A percentile compares a stretch with the other conserved stretches of the same genome.
phyloP scores from a whole-genome alignment of 2,888 invertebrate genomes.

The Gasteruption jaculator region DNA sequence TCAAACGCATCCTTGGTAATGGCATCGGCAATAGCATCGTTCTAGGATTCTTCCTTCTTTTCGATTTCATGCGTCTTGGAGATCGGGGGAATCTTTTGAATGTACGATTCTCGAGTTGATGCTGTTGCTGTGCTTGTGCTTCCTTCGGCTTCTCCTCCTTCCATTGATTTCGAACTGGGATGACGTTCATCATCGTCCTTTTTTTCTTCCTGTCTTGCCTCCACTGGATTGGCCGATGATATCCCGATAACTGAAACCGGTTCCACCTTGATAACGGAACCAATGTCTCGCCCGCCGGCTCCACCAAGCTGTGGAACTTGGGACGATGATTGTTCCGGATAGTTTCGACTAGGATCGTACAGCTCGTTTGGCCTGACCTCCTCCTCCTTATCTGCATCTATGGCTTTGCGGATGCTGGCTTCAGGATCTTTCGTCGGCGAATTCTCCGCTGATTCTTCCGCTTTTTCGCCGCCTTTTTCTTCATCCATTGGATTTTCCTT shows the following conservation, averaged over 20 bases:
- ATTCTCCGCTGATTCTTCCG: too few relatives aligned
- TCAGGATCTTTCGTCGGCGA: too few relatives aligned
- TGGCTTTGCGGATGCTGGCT: too few relatives aligned
- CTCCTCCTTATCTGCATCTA: conserved; percentile 31
- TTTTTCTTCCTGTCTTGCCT: conserved; percentile 1
- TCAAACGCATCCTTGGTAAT: too few relatives aligned
- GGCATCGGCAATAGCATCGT: too few relatives aligned
- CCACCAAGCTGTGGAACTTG: conserved; percentile 11
- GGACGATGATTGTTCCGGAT: conserved; percentile 14
- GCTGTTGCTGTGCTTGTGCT: too few relatives aligned
- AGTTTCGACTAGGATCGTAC: conserved; percentile 23
- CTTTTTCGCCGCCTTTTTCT: too few relatives aligned
- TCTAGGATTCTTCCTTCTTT: too few relatives aligned
- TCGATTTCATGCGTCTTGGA: too few relatives aligned
- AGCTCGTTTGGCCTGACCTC: conserved; percentile 32
- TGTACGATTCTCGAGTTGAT: too few relatives aligned
- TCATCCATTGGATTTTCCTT: conserved; percentile 28
- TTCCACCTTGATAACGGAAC: neutral
- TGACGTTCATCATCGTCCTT: neutral
- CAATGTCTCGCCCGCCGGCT: conserved; percentile 7
- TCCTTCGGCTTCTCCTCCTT: too few relatives aligned
- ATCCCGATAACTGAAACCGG: neutral
- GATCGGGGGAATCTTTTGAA: too few relatives aligned
- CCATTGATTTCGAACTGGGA: conserved; percentile 1
- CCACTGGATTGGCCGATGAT: conserved; percentile 6